phyloP scores from a whole-genome alignment of 2,797 vertebrate genomes.

The Remorina albescens region DNA sequence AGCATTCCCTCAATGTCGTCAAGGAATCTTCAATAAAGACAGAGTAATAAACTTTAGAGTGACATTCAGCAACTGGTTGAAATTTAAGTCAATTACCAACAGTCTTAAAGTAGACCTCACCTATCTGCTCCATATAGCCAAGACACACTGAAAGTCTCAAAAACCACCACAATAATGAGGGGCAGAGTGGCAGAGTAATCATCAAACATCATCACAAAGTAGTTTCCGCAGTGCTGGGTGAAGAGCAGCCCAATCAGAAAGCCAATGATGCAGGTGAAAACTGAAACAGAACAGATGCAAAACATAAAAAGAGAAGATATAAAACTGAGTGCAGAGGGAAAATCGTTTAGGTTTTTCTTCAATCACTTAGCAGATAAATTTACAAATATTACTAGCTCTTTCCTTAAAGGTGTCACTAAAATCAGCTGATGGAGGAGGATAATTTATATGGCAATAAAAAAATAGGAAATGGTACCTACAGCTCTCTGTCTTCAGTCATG shows the following conservation, averaged over 20 bases:
- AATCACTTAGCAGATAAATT: not conserved
- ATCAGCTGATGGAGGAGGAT: not conserved
- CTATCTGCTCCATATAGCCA: constrained; percentile 89
- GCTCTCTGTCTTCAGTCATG: not conserved
- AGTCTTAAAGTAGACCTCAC: constrained; percentile 67
- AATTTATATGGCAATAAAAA: no score
- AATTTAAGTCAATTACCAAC: not conserved
- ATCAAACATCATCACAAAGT: constrained; percentile 88
- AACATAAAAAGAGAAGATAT: not conserved
- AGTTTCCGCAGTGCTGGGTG: constrained; percentile 87
- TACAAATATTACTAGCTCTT: no score
- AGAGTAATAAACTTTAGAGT: not conserved
- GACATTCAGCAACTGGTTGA: not conserved
- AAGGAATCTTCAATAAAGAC: constrained; percentile 84
- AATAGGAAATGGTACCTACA: no score
- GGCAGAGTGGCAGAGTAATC: constrained; percentile 88
- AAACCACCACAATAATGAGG: constrained; percentile 85
- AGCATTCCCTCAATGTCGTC: constrained; percentile 84
- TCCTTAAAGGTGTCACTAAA: not conserved
- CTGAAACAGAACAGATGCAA: constrained; percentile 60
- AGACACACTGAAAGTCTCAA: constrained; percentile 87
- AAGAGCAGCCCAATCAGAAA: constrained; percentile 88
- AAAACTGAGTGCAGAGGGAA: not conserved
- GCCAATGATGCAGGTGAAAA: constrained; percentile 79
- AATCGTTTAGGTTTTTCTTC: not conserved